Percentiles rank a stretch among this genome's conserved stretches.
Evolutionary conservation across 2,797 vertebrate species (phyloP).

Genomic region (Eospalax fontanierii): DNA sequence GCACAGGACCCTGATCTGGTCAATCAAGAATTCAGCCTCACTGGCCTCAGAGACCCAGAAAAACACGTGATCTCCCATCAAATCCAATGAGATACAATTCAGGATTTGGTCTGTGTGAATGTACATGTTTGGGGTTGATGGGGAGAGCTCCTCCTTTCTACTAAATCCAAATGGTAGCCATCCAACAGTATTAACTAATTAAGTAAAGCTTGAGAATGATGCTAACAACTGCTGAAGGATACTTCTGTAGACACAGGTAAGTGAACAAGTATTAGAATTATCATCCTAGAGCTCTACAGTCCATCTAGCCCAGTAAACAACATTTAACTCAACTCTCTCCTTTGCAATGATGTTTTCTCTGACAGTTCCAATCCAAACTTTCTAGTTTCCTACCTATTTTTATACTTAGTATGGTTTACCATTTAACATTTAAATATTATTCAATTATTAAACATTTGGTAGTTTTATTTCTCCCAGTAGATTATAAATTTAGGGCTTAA

Average conservation of each 20-base stretch:
- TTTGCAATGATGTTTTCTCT: not conserved
- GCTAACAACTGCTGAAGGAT: not conserved
- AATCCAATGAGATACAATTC: no score
- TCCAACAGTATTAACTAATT: no score
- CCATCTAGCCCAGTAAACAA: not conserved
- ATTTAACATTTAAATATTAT: conserved; percentile 12
- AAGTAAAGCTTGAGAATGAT: not conserved
- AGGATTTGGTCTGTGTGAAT: no score
- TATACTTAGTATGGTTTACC: not conserved
- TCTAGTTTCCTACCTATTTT: not conserved
- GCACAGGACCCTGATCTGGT: no score
- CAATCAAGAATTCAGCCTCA: no score
- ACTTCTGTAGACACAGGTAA: not conserved
- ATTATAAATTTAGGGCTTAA: not conserved
- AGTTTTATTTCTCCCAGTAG: not conserved
- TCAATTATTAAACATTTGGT: conserved; percentile 3
- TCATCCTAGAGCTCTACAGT: not conserved
- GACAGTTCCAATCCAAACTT: not conserved
- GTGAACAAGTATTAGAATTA: not conserved
- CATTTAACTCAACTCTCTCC: not conserved
- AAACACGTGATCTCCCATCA: no score
- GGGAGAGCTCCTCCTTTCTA: no score
- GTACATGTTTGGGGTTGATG: no score
- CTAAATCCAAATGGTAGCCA: not conserved
- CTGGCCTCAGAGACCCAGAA: no score